Evolutionary conservation across 2,888 invertebrate species (phyloP), one percentile per base, ranked within the genome.

Genomic region (Emmelina monodactyla): DNA sequence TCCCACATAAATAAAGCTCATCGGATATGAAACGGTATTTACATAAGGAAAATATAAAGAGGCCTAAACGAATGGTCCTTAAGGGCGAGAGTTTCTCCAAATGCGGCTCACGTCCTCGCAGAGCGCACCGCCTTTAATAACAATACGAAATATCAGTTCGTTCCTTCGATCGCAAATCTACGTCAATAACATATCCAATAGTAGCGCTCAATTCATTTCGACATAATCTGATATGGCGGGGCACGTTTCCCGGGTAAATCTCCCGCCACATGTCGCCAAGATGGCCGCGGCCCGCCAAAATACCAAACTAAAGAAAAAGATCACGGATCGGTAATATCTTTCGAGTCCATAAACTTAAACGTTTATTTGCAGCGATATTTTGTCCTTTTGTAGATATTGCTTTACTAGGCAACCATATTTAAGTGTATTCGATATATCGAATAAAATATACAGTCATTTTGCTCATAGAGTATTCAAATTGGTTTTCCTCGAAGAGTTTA

Each of bases 1-100:
- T 79, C 75, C 78, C 78, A 79, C 79, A 79, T 79, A 79, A 79
- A 78, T 79, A 79, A 79, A 79, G 76, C 76, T 79, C 76, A 78
- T 78, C 73, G 76, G 75, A 79, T 78, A 79, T 79, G 72, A 78
- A 76, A 68, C 63, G 44, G 71, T 72, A 79, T 79, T 79, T 78
- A 76, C 78, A 78, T 78, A 79, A 75, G 78, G 75, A 78, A 76
- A 75, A 76, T 78, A 76, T 75, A 78, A 79, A 75, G 67, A 73
- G 72, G 78, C 76, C 78, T 72, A 75, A 79, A 72, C 73, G 75
- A 72, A n/a, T 72, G 68, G 71, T 66, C 65, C 69, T 62, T 62
- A 68, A 69, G 73, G 73, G 69, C 62, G 66, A 14, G 58, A 61
- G 59, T 65, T 67, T 46, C 52, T 48, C 42, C 46, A 3, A 52